A percentile compares a stretch with the other conserved stretches of the same genome.
These are phyloP conservation scores for Oxytorus armatus DNA, from an alignment of 2,888 invertebrate species.

Conservation along the genomic window DNA sequence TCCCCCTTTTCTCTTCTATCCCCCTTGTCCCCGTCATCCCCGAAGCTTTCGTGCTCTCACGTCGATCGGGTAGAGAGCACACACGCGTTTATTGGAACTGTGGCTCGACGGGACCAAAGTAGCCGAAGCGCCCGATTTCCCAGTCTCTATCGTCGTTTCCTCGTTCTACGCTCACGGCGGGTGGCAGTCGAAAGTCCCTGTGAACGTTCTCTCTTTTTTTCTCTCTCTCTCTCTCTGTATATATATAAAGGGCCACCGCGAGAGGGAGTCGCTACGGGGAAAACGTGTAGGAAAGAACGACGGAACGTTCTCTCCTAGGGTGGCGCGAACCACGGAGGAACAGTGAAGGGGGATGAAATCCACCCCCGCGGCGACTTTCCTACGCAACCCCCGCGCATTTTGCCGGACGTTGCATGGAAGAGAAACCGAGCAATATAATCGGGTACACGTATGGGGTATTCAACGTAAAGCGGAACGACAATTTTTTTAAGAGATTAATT, in stretches of 20 bases:
- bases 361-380: slow-evolving; percentile 66
- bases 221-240: too few species aligned
- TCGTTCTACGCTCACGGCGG: slow-evolving; percentile 68
- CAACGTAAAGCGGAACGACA: neutral
- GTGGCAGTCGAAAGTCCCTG: slow-evolving; percentile 65
- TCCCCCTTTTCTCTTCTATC: slow-evolving; percentile 36
- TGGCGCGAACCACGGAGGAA: slow-evolving; percentile 23
- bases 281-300: slow-evolving; percentile 64
- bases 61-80: slow-evolving; percentile 35
- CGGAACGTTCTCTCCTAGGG: slow-evolving; percentile 57
- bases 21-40: slow-evolving; percentile 1
- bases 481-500: too few species aligned
- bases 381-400: slow-evolving; percentile 48
- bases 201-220: too few species aligned
- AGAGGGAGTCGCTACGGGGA: slow-evolving; percentile 74
- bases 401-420: slow-evolving; percentile 61
- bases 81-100: slow-evolving; percentile 63
- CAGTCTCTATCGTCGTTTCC: slow-evolving; percentile 63
- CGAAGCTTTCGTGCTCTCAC: slow-evolving; percentile 46
- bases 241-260: slow-evolving; percentile 76
- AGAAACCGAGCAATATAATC: slow-evolving; percentile 13
- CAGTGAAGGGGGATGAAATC: slow-evolving; percentile 71
- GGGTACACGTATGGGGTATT: slow-evolving; percentile 10
- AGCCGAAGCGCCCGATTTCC: slow-evolving; percentile 65
- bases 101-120: slow-evolving; percentile 63